These are phyloP conservation scores for Macrotis lagotis DNA, from an alignment of 2,113 vertebrate genomes.

Conservation along the genomic window DNA sequence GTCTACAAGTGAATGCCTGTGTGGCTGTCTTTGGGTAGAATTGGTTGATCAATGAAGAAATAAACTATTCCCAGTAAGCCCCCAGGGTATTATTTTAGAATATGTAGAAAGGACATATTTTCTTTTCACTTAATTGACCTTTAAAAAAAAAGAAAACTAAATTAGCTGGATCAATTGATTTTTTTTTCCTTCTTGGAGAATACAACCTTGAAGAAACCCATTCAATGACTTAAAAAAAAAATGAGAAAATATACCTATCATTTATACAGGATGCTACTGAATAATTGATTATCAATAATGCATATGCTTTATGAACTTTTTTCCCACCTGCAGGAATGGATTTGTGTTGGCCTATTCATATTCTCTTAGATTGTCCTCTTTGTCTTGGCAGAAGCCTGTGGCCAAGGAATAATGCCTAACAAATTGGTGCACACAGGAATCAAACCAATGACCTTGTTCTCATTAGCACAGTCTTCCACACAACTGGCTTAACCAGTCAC, in stretches of 20 bases:
- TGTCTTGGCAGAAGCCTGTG: background rate
- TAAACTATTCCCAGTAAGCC: background rate
- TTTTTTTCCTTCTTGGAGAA: background rate
- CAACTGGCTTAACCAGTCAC: background rate
- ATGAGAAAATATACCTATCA: background rate
- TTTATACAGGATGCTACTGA: background rate
- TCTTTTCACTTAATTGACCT: background rate
- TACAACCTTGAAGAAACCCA: background rate
- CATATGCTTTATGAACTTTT: background rate
- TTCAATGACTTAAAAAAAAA: background rate
- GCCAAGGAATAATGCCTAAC: constrained; percentile 5
- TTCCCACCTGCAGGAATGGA: background rate
- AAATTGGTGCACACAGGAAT: background rate
- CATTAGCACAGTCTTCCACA: constrained; percentile 18
- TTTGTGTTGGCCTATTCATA: constrained; percentile 6
- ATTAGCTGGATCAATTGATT: background rate
- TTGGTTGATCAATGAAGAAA: background rate
- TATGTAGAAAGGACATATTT: background rate
- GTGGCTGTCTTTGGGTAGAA: background rate
- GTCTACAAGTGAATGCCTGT: background rate
- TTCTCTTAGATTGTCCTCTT: background rate
- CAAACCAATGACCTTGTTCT: background rate
- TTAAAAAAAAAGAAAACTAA: background rate
- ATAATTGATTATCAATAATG: background rate
- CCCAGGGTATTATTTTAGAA: background rate